phyloP scores from a whole-genome alignment of 2,888 invertebrate species.

The Drosophila subquinaria region DNA sequence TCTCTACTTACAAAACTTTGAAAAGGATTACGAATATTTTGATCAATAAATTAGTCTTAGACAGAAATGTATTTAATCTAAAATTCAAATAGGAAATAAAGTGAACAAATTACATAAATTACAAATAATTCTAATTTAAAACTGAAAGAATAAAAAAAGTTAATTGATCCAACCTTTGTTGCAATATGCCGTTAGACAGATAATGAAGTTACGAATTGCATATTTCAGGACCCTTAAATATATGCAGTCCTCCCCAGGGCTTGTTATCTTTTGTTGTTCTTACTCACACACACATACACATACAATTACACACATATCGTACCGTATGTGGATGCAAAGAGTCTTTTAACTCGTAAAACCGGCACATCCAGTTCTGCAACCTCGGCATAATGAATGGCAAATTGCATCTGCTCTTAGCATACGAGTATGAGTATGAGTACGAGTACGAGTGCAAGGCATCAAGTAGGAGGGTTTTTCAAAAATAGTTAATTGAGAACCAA shows the following conservation, averaged over 20 bases:
- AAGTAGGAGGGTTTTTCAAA: conserved; percentile 33
- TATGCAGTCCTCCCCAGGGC: conserved; percentile 28
- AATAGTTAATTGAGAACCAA: conserved; percentile 43
- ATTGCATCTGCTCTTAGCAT: conserved; percentile 54
- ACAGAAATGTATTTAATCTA: no score
- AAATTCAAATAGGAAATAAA: no score
- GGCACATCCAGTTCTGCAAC: conserved; percentile 52
- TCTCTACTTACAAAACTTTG: not conserved
- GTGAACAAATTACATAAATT: no score
- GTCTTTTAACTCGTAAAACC: conserved; percentile 46
- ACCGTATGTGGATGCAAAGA: conserved; percentile 16
- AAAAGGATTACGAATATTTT: not conserved
- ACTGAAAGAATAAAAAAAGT: no score
- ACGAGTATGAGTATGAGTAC: conserved; percentile 16
- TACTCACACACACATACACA: conserved; percentile 4
- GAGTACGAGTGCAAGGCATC: conserved; percentile 17
- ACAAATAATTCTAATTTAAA: no score
- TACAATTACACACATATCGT: not conserved
- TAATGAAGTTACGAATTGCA: conserved; percentile 1
- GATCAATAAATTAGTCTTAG: no score
- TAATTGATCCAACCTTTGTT: not conserved
- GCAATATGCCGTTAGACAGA: conserved; percentile 9
- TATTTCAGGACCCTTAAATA: conserved; percentile 23
- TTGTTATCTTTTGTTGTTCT: conserved; percentile 27
- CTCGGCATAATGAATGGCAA: conserved; percentile 49